These are phyloP conservation scores for Python bivittatus DNA, from an alignment of 2,113 vertebrate genomes.

Conservation along the genomic window DNA sequence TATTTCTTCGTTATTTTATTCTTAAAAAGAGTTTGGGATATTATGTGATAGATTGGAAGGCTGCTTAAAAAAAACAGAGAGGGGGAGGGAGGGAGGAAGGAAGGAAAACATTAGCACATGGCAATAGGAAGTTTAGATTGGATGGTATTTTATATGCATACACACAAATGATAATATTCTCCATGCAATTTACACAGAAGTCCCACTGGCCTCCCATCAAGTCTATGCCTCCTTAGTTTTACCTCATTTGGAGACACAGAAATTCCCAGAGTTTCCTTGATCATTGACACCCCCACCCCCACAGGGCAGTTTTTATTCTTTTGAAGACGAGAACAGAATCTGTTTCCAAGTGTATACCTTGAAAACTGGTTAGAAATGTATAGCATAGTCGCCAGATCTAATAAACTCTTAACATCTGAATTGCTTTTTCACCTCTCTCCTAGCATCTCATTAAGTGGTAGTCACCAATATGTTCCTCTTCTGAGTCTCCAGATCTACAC, in stretches of 20 bases:
- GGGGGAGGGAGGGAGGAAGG: no score
- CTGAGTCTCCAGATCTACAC: no score
- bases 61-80: background rate
- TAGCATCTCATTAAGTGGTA: no score
- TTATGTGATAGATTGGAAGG: background rate
- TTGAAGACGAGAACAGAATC: background rate
- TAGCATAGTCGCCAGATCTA: background rate
- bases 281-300: background rate
- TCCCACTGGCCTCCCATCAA: background rate
- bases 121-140: no score
- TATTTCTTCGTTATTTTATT: background rate
- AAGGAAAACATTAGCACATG: background rate
- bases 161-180: background rate
- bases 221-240: no score
- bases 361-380: background rate
- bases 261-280: background rate
- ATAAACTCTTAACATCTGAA: no score
- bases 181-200: background rate
- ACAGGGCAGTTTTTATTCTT: background rate
- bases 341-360: background rate
- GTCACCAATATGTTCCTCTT: no score
- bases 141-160: background rate
- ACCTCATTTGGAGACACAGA: background rate
- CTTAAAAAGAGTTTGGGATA: background rate
- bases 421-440: no score